phyloP scores from a whole-genome alignment of 2,797 vertebrate genomes.

The Thripadectes ignobilis region DNA sequence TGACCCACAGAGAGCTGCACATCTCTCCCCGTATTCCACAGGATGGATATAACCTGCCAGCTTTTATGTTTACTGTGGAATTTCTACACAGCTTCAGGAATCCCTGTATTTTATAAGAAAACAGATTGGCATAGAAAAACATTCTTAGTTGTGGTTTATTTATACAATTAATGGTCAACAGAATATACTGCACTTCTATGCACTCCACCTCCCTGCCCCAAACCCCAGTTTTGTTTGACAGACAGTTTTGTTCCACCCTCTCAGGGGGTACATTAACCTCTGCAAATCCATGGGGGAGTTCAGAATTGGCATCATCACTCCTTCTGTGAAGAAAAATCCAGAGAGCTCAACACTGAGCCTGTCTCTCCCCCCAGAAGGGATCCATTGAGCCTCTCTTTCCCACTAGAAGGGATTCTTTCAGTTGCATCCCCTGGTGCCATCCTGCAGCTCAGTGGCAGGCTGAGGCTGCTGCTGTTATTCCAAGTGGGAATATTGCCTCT shows the following conservation, averaged over 20 bases:
- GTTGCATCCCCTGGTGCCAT: background rate
- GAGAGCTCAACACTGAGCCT: constrained; percentile 50
- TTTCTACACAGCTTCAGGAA: constrained; percentile 54
- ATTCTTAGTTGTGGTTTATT: constrained; percentile 45
- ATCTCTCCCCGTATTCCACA: background rate
- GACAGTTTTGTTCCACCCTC: constrained; percentile 31
- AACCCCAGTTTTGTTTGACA: constrained; percentile 18
- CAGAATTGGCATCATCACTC: constrained; percentile 51
- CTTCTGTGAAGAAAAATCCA: constrained; percentile 35
- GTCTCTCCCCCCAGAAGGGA: constrained; percentile 46
- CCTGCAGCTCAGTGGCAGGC: background rate
- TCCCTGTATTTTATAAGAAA: constrained; percentile 64
- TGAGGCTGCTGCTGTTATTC: background rate
- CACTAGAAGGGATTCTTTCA: constrained; percentile 58
- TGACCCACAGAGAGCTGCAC: background rate
- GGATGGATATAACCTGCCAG: background rate
- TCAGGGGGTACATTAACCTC: constrained; percentile 56
- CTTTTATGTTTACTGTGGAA: constrained; percentile 49
- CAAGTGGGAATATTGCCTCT: background rate
- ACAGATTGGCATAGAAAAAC: constrained; percentile 51
- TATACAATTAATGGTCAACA: constrained; percentile 54
- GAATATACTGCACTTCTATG: constrained; percentile 43
- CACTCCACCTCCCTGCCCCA: background rate
- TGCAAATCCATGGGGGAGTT: constrained; percentile 46
- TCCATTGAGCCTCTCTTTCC: constrained; percentile 54